phyloP scores from a whole-genome alignment of 1,140 invertebrate species.

The Drosophila biarmipes region DNA sequence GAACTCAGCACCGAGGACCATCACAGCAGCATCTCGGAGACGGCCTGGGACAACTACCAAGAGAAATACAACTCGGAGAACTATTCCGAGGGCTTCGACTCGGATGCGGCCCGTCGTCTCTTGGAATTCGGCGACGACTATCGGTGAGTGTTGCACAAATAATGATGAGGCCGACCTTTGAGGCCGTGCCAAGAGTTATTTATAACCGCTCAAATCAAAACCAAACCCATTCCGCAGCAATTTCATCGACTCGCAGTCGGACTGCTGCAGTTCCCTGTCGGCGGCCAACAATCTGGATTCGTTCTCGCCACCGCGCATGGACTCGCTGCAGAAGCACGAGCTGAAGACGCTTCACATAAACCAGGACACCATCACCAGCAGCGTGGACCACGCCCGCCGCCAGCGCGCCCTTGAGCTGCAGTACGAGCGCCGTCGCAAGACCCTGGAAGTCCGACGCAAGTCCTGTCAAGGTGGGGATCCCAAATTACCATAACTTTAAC shows the following conservation, averaged over 20 bases:
- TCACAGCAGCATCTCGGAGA: slow-evolving; percentile 93
- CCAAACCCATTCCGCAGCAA: slow-evolving; percentile 53
- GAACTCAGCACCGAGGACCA: slow-evolving; percentile 87
- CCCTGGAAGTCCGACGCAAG: slow-evolving; percentile 77
- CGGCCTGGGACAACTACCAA: slow-evolving; percentile 93
- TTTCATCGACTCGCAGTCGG: slow-evolving; percentile 94
- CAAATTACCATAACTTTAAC: no score
- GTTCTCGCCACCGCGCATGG: slow-evolving; percentile 85
- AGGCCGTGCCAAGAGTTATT: slow-evolving; percentile 43
- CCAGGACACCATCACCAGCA: slow-evolving; percentile 78
- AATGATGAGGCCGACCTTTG: slow-evolving; percentile 20
- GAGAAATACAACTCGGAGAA: slow-evolving; percentile 96
- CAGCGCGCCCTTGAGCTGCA: slow-evolving; percentile 80
- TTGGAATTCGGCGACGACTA: slow-evolving; percentile 97
- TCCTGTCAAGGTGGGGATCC: slow-evolving; percentile 73
- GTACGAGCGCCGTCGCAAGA: slow-evolving; percentile 82
- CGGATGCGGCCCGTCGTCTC: slow-evolving; percentile 91
- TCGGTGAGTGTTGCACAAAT: slow-evolving; percentile 85
- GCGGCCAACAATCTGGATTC: slow-evolving; percentile 87
- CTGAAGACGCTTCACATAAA: slow-evolving; percentile 67
- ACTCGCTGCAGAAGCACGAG: slow-evolving; percentile 79
- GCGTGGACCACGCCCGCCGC: slow-evolving; percentile 77
- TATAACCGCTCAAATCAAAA: slow-evolving; percentile 43
- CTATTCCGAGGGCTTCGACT: slow-evolving; percentile 95
- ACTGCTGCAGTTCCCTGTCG: slow-evolving; percentile 91